Evolutionary conservation across 2,113 vertebrate genomes (phyloP).

Genomic region (Podiceps cristatus): DNA sequence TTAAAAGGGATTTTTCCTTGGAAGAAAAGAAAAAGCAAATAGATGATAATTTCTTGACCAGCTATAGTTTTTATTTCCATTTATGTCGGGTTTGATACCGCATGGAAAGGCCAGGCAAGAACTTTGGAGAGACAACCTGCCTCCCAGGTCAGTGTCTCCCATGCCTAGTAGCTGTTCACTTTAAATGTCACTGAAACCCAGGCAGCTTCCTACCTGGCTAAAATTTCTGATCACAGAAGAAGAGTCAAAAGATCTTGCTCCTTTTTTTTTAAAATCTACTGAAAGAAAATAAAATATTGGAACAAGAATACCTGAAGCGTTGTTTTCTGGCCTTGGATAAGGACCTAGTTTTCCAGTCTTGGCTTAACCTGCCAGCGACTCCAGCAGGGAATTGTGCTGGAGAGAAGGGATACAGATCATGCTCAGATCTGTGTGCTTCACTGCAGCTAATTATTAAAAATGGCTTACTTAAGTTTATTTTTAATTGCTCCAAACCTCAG

Average conservation of each 20-base stretch:
- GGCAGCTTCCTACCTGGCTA: background rate
- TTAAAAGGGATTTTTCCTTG: background rate
- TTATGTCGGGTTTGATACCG: background rate
- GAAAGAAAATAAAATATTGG: background rate
- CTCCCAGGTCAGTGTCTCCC: no score
- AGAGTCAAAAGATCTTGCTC: background rate
- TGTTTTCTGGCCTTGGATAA: background rate
- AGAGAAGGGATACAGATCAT: slow-evolving; percentile 3
- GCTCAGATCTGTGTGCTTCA: background rate
- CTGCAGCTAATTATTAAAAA: slow-evolving; percentile 61
- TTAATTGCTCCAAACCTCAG: slow-evolving; percentile 56
- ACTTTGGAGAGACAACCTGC: background rate
- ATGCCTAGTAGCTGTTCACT: background rate
- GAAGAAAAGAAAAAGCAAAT: background rate
- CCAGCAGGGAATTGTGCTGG: slow-evolving; percentile 29
- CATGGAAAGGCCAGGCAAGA: background rate
- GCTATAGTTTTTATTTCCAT: background rate
- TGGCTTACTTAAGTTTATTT: slow-evolving; percentile 57
- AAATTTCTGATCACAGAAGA: background rate
- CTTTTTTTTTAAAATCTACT: background rate
- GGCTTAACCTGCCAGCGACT: slow-evolving; percentile 13
- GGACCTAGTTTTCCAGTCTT: slow-evolving; percentile 44
- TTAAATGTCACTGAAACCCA: background rate
- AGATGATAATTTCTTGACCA: background rate
- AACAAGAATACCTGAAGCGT: background rate